phyloP scores from a whole-genome alignment of 2,888 invertebrate genomes.

The Diplazon laetatorius region DNA sequence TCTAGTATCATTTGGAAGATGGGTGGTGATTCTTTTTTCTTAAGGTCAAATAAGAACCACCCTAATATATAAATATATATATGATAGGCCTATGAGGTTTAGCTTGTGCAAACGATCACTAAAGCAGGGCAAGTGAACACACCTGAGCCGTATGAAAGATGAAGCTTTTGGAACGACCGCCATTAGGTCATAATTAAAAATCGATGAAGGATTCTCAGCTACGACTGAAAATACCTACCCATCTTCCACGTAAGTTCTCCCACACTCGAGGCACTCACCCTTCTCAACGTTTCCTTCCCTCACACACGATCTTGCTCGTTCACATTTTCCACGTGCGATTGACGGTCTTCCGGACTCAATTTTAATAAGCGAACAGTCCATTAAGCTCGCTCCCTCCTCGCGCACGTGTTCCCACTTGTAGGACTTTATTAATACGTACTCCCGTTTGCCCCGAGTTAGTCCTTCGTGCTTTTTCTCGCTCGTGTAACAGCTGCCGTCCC shows the following conservation, averaged over 20 bases:
- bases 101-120: not conserved
- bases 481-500: not conserved
- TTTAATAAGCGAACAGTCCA: conserved; percentile 22
- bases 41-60: no score
- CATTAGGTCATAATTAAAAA: conserved; percentile 74
- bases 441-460: not conserved
- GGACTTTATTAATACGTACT: conserved; percentile 22
- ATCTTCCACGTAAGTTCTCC: not conserved
- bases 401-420: conserved; percentile 8
- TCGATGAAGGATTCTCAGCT: no score
- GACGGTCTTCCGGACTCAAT: not conserved
- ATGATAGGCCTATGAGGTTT: not conserved
- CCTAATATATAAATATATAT: no score
- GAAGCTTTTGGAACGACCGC: conserved; percentile 46
- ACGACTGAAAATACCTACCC: conserved; percentile 61
- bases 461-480: not conserved
- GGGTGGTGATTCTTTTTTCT: no score
- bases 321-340: not conserved
- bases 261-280: not conserved
- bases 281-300: not conserved
- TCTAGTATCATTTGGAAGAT: no score
- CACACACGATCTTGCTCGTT: not conserved
- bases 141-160: conserved; percentile 63
- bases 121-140: conserved; percentile 42
- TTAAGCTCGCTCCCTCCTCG: not conserved